Conservation (phyloP, 2,797 vertebrate genomes). For the Pteronotus mesoamericanus region DNA sequence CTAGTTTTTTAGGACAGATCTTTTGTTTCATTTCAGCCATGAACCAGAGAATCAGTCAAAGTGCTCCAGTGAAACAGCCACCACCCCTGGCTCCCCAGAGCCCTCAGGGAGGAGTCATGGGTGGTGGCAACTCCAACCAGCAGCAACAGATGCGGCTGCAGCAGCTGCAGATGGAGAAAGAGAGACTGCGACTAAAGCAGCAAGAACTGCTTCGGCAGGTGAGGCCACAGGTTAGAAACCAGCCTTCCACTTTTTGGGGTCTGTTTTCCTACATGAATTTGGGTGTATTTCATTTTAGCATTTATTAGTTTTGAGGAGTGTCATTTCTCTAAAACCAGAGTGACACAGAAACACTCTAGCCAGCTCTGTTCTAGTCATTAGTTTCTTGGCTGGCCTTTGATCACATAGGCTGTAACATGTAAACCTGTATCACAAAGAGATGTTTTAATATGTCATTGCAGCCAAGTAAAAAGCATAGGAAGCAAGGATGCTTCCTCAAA, state of each 20-base stretch:
- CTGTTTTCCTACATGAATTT: conserved; percentile 57
- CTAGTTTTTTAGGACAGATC: conserved; percentile 26
- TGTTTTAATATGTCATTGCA: not conserved
- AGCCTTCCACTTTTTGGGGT: conserved; percentile 71
- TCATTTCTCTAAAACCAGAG: not conserved
- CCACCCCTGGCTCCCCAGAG: conserved; percentile 89
- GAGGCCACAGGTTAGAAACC: conserved; percentile 94
- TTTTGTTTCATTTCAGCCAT: conserved; percentile 84
- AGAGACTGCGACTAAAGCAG: conserved; percentile 93
- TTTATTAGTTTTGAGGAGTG: not conserved
- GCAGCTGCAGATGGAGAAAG: conserved; percentile 96
- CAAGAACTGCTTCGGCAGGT: conserved; percentile 97
- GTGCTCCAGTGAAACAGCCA: conserved; percentile 92
- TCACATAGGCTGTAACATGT: not conserved
- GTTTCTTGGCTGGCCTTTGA: not conserved
- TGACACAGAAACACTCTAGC: conserved; percentile 18
- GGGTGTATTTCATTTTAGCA: conserved; percentile 15
- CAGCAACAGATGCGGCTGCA: conserved; percentile 93
- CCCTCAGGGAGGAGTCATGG: conserved; percentile 88
- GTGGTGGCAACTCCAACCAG: conserved; percentile 82
- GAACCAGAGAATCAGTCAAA: conserved; percentile 96
- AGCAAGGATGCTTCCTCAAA: not conserved
- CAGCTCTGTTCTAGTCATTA: not conserved
- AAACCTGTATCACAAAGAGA: not conserved
- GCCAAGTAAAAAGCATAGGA: not conserved